Percentiles rank a stretch among this genome's conserved stretches.
phyloP scores from a whole-genome alignment of 2,888 invertebrate species.

The Dryomyza anilis region DNA sequence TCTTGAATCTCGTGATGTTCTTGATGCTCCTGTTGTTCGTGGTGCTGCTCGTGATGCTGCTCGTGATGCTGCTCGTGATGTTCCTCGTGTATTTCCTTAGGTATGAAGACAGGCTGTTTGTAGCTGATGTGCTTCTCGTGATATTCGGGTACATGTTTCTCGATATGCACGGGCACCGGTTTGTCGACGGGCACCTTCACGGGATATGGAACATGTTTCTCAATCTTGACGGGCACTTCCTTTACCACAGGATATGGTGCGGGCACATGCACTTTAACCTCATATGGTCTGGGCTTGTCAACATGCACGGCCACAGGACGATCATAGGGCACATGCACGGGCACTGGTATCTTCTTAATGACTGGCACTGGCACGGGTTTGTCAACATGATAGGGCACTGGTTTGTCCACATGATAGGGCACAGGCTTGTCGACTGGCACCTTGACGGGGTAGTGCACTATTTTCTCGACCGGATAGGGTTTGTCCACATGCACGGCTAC shows the following conservation, averaged over 20 bases:
- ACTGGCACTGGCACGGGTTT: constrained; percentile 70
- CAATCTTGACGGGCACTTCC: constrained; percentile 70
- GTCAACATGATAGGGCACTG: constrained; percentile 70
- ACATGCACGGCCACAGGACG: constrained; percentile 71
- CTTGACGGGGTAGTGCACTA: constrained; percentile 75
- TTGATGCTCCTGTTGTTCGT: constrained; percentile 38
- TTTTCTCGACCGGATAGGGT: constrained; percentile 74
- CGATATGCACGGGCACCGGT: constrained; percentile 76
- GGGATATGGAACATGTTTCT: constrained; percentile 73
- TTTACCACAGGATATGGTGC: constrained; percentile 74
- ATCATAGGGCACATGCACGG: constrained; percentile 69
- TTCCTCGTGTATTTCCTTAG: constrained; percentile 32
- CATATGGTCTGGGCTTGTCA: constrained; percentile 77
- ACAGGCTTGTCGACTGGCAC: constrained; percentile 73
- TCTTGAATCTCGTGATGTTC: constrained; percentile 62
- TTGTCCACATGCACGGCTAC: constrained; percentile 78
- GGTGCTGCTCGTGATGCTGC: constrained; percentile 55
- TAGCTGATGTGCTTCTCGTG: constrained; percentile 71
- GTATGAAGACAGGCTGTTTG: constrained; percentile 60
- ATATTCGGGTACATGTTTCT: constrained; percentile 70
- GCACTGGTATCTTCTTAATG: constrained; percentile 69
- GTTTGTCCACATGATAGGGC: constrained; percentile 67
- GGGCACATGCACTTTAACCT: constrained; percentile 72
- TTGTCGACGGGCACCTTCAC: constrained; percentile 72
- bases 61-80: constrained; percentile 54